Evolutionary conservation across 92 coral and sea anemone genomes (phyloP), one percentile per base, ranked within the genome.

Genomic region (Phenganax stokvisi): DNA sequence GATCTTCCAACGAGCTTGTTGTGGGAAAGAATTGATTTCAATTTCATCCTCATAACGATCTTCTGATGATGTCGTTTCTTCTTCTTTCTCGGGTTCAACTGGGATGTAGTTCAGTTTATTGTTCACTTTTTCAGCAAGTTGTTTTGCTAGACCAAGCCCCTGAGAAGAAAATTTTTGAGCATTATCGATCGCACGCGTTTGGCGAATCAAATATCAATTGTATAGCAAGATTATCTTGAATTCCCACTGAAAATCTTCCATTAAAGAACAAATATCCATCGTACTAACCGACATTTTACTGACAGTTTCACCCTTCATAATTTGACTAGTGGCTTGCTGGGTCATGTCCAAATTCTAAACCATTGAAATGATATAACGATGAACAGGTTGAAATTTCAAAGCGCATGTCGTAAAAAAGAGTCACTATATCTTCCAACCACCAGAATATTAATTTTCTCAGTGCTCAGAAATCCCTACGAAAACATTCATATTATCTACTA

Each of bases 141-240:
- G 98, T 58, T 92, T 94, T 63, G 98, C 98, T 54, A 94, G 89
- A 59, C 96, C 98, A 77, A 94, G 92, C 75, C 98, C 98, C 98
- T 91, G 55, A 31, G 13, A 30, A 68, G 56, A 59, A 27, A 70
- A 55, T 51, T 79, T n/a, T 20, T 55, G 58, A 44, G 13, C 53
- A 68, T 9, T 3, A 68, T 68, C 7, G 25, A 7, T 17, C 47
- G 47, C 47, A 37, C 47, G 25, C 25, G 47, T 37, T 5, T 37
- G 47, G 5, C 47, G 47, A 37, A 37, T 0, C 47, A 37, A 37
- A 37, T 37, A 1, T 37, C 47, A 37, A 5, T 37, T 37, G 47
- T 37, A 37, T 37, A 30, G 20, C 72, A 62, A 10, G 11, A 60
- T n/a, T 10, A 27, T 57, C 10, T 57, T 16, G 37, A 16, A 13